Percentiles rank a stretch among this genome's conserved stretches.
Conservation (phyloP, 2,797 vertebrate species). For the Leptoclinus maculatus region DNA sequence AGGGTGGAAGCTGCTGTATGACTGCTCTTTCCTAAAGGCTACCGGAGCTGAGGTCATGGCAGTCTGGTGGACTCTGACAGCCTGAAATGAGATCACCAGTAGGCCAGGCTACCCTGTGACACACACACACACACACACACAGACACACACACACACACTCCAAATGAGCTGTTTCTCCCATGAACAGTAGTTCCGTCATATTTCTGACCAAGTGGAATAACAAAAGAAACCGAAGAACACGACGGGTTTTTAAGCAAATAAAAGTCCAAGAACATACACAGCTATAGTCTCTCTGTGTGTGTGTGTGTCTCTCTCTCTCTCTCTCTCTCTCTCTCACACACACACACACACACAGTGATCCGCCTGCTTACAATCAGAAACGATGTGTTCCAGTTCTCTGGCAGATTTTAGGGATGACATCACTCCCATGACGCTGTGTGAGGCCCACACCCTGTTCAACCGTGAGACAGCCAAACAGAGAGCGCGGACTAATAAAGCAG, state of each 20-base stretch:
- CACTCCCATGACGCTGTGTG: constrained; percentile 67
- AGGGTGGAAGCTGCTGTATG: constrained; percentile 47
- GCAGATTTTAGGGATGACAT: constrained; percentile 77
- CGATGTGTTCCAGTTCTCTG: constrained; percentile 71
- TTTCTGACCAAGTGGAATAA: constrained; percentile 64
- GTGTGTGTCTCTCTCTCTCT: no score
- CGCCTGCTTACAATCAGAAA: constrained; percentile 72
- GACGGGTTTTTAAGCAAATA: constrained; percentile 18
- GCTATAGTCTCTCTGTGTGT: constrained; percentile 13
- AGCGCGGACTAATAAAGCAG: constrained; percentile 12
- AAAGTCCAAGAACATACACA: constrained; percentile 28
- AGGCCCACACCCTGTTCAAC: constrained; percentile 70
- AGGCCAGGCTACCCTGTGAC: constrained; percentile 43
- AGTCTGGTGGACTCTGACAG: constrained; percentile 54
- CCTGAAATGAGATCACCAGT: constrained; percentile 73
- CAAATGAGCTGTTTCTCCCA: constrained; percentile 61
- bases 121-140: constrained; percentile 43
- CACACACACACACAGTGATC: constrained; percentile 29
- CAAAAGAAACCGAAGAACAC: constrained; percentile 60
- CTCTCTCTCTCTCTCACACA: constrained; percentile 28
- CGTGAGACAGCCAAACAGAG: constrained; percentile 21
- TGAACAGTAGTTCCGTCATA: constrained; percentile 50
- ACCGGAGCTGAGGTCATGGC: constrained; percentile 74
- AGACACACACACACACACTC: constrained; percentile 29
- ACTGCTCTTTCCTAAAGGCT: constrained; percentile 57